Base-by-base conservation (phyloP, 23 tunicate genomes). In the Oikopleura dioica region DNA sequence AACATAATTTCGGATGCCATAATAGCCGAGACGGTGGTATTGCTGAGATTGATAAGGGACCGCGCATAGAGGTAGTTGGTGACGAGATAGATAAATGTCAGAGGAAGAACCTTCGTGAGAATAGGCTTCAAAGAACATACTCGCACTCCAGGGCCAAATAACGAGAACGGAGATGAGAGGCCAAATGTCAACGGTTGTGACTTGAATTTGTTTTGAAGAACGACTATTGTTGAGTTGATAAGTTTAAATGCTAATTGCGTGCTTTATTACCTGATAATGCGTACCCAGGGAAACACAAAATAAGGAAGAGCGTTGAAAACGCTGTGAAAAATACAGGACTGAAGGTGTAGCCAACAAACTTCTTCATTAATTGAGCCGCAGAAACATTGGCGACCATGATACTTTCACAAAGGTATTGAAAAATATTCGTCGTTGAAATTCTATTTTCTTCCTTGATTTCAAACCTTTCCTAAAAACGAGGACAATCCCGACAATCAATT, bases 251-350 rank as follows among this genome's bases (percentile, higher is more conserved):
- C n/a, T n/a, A n/a, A n/a, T n/a, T n/a, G n/a, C n/a, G n/a, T n/a
- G n/a, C n/a, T n/a, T n/a, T n/a, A 2, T 63, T 63, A 63, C 72
- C 72, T 63, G 72, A 21, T 12, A 63, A 16, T 12, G 72, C 72
- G 33, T 63, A 63, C 5, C 72, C 72, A 2, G 72, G 72, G 33
- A 63, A 63, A 28, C 72, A 63, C 4, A 63, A 63, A 23, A 63
- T 31, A 23, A 63, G 26, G 26, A 63, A 63, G 29, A 63, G 4
- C 29, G 72, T 63, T 24, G 72, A 24, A 63, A 63, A 63, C 2
- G 72, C 26, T 28, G 72, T 63, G 26, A 63, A 63, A 31, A 63
- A 63, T 12, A 63, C 16, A 21, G 72, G 72, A 2, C 30, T 12
- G 30, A 2, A 12, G 4, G 72, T 63, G 29, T 24, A 16, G 2